Base-by-base conservation (phyloP, 2,113 vertebrate species). In the Psilopsiagon aurifrons region DNA sequence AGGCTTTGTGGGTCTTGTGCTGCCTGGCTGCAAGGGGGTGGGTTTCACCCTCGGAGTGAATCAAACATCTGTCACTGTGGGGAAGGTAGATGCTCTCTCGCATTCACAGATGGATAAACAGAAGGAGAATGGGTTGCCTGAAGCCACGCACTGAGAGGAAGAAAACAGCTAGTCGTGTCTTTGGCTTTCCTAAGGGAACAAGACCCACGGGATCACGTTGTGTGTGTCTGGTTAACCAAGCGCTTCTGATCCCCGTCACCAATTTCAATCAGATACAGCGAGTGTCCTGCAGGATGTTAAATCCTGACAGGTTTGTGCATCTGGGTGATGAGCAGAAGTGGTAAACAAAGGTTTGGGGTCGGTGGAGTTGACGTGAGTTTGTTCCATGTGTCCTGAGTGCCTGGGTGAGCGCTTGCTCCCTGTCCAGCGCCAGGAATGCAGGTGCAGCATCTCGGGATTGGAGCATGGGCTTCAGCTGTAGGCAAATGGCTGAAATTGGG, bases 71-170 rank as follows among this genome's bases (percentile, higher is more conserved):
- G 92, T 35, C 74, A 14, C 46, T 3, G 10, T 37, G 69, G 78
- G 86, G 81, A 87, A 79, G 85, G 92, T 73, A 44, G 83, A 10
- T 57, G 83, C 83, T 90, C 23, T 46, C 82, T 80, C 57, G 25
- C 70, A 9, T 19, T 75, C 85, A 11, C 88, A 94, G 94, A 74
- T 90, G 92, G 90, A 44, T 81, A 59, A 27, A 47, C 96, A 92
- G 95, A 86, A 92, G 92, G 86, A 92, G 91, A 77, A 95, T 84
- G 88, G 64, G 83, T 78, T 93, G 94, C 83, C 95, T 88, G 83
- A 82, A 95, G 90, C 86, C 85, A 52, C 3, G 7, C 52, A 2
- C 14, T 11, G 71, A 59, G 71, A 80, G 49, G 41, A 67, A 90
- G 49, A 71, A 55, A 59, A 62, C 5, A 68, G 8, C 18, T 2